phyloP scores from a whole-genome alignment of 2,888 invertebrate species.

The Platycnemis pennipes region DNA sequence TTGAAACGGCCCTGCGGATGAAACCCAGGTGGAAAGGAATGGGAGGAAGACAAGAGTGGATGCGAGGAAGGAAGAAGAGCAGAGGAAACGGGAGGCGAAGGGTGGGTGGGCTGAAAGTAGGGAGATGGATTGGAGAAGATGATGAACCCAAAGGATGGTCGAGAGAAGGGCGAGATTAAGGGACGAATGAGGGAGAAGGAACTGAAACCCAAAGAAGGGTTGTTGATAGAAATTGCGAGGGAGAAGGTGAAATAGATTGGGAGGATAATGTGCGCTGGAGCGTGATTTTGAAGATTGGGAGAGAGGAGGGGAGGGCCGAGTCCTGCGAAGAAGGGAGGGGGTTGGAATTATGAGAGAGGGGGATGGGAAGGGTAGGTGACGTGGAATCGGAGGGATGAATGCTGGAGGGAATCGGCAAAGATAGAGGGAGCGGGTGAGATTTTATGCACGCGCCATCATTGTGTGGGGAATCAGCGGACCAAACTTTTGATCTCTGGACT shows the following conservation, averaged over 20 bases:
- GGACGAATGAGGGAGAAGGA: background rate
- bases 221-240: conserved; percentile 25
- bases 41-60: background rate
- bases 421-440: background rate
- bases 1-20: background rate
- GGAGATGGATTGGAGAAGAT: background rate
- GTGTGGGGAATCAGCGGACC: background rate
- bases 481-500: conserved; percentile 31
- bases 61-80: background rate
- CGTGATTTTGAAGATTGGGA: background rate
- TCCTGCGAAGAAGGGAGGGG: background rate
- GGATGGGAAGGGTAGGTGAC: background rate
- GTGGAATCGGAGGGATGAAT: background rate
- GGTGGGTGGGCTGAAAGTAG: background rate
- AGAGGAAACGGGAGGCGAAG: background rate
- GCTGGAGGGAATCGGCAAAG: background rate
- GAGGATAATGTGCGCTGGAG: background rate
- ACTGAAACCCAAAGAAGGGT: background rate
- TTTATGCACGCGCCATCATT: background rate
- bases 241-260: conserved; percentile 36
- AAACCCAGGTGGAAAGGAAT: background rate
- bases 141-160: background rate
- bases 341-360: background rate
- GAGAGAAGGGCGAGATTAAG: conserved; percentile 8
- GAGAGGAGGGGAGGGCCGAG: background rate